A percentile compares a stretch with the other conserved stretches of the same genome.
Evolutionary conservation across 2,113 vertebrate species (phyloP).

Genomic region (Bungarus multicinctus): DNA sequence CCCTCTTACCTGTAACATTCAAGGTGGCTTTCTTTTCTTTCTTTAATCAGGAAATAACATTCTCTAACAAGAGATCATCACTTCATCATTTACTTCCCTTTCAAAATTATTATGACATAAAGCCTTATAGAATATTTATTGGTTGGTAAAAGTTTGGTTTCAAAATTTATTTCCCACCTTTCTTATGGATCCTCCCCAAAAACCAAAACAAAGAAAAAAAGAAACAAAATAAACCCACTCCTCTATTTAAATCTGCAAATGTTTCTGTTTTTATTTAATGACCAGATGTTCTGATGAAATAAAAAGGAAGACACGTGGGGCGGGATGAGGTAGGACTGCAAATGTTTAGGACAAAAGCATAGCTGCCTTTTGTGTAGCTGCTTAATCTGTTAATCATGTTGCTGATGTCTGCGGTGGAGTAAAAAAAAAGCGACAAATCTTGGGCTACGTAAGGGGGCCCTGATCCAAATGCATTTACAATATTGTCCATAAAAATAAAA

Average conservation of each 20-base stretch:
- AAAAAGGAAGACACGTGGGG: background rate
- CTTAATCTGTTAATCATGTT: slow-evolving; percentile 64
- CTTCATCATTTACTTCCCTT: background rate
- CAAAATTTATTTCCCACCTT: background rate
- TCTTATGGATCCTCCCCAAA: background rate
- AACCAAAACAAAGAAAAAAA: background rate
- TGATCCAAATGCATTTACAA: slow-evolving; percentile 28
- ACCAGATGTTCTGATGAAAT: background rate
- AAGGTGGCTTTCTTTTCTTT: background rate
- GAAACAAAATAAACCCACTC: background rate
- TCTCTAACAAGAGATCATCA: background rate
- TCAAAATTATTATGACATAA: background rate
- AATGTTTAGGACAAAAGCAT: slow-evolving; percentile 32
- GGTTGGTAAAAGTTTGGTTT: background rate
- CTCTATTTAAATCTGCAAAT: background rate
- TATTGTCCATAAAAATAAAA: too few species aligned
- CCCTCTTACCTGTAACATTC: background rate
- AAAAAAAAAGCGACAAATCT: slow-evolving; percentile 45
- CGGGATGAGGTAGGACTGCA: slow-evolving; percentile 39
- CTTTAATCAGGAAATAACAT: background rate
- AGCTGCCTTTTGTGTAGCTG: slow-evolving; percentile 54
- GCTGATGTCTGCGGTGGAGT: slow-evolving; percentile 52
- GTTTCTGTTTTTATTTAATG: background rate
- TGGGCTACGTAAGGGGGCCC: slow-evolving; percentile 51
- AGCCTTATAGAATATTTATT: background rate